Conservation (phyloP, 2,113 vertebrate species). For the Psittacula cyanocephala region DNA sequence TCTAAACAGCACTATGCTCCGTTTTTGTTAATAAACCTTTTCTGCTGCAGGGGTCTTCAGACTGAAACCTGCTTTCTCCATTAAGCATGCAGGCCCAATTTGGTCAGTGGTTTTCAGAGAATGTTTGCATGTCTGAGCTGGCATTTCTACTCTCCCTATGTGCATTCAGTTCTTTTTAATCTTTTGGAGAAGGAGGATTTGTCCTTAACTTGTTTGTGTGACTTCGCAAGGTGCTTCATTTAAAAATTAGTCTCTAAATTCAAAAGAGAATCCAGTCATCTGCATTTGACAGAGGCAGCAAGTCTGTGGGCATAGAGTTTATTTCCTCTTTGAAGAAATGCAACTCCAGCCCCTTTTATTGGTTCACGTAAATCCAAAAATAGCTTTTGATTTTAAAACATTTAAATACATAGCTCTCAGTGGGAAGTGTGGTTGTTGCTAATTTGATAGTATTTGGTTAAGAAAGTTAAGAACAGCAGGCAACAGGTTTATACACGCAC, state of each 20-base stretch:
- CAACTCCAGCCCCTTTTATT: background rate
- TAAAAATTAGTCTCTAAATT: background rate
- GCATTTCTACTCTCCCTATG: background rate
- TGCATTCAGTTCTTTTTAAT: background rate
- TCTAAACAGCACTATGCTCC: background rate
- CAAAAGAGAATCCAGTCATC: background rate
- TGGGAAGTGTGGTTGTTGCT: constrained; percentile 52
- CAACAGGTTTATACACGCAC: background rate
- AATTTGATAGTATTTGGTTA: constrained; percentile 59
- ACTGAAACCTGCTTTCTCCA: background rate
- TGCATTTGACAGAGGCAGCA: background rate
- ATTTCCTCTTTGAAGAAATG: constrained; percentile 3
- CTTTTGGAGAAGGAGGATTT: background rate
- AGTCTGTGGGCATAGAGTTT: background rate
- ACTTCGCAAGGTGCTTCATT: background rate
- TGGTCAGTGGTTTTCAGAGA: background rate
- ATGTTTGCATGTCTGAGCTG: background rate
- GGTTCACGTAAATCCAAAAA: constrained; percentile 25
- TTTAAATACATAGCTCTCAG: background rate
- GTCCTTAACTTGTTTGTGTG: background rate
- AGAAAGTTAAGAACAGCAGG: background rate
- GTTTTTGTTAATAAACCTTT: background rate
- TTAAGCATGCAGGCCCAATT: background rate
- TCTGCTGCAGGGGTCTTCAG: background rate
- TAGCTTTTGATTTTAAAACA: constrained; percentile 38